phyloP scores from a whole-genome alignment of 2,888 invertebrate species.

The Rhodophaea formosa region DNA sequence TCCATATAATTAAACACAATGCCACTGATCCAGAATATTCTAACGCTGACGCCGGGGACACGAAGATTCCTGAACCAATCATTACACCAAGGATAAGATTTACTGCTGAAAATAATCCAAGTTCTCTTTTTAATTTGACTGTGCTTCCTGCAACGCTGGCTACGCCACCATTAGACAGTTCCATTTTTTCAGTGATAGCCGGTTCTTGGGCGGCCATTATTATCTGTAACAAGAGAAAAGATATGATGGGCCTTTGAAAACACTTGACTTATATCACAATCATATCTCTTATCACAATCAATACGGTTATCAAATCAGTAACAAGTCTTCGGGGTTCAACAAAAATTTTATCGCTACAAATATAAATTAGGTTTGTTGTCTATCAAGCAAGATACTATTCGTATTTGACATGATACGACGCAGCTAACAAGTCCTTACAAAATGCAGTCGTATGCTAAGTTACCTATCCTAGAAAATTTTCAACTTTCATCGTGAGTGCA shows the following conservation, averaged over 20 bases:
- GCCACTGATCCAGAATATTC: slow-evolving; percentile 89
- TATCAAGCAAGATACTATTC: not conserved
- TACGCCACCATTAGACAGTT: slow-evolving; percentile 38
- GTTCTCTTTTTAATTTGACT: slow-evolving; percentile 86
- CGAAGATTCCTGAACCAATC: slow-evolving; percentile 95
- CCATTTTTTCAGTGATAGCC: slow-evolving; percentile 42
- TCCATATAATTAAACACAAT: slow-evolving; percentile 89
- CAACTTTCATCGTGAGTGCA: too few species aligned
- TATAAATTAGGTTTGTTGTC: not conserved
- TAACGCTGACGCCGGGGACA: slow-evolving; percentile 90
- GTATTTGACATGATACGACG: not conserved
- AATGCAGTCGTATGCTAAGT: too few species aligned
- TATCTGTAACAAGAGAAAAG: slow-evolving; percentile 43
- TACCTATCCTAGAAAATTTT: too few species aligned
- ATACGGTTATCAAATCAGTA: not conserved
- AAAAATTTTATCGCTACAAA: not conserved
- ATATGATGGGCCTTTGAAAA: too few species aligned
- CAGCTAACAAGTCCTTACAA: too few species aligned
- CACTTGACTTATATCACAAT: slow-evolving; percentile 4
- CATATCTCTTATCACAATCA: not conserved
- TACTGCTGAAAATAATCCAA: slow-evolving; percentile 90
- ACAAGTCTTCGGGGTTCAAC: not conserved
- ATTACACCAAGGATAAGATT: slow-evolving; percentile 92
- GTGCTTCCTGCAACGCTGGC: slow-evolving; percentile 49
- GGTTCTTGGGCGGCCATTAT: slow-evolving; percentile 49